phyloP scores from a whole-genome alignment of 2,888 invertebrate species.

The Eristalinus sepulchralis region DNA sequence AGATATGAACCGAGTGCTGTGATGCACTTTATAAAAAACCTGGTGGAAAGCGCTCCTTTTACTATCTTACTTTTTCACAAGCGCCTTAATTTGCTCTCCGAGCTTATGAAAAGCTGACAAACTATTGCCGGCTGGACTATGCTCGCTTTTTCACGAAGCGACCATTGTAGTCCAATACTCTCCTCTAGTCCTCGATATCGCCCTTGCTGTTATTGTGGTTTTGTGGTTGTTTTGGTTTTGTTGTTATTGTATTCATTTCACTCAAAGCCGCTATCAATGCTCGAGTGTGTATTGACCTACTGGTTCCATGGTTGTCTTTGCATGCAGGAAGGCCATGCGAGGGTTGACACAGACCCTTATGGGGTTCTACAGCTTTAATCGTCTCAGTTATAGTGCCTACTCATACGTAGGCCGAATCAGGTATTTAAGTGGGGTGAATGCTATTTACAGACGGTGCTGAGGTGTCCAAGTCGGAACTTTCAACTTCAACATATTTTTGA shows the following conservation, averaged over 20 bases:
- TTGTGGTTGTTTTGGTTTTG: not conserved
- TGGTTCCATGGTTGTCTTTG: not conserved
- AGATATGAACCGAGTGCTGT: too few species aligned
- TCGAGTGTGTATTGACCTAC: too few species aligned
- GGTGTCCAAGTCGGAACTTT: too few species aligned
- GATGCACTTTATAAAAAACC: not conserved
- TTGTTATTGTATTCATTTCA: not conserved
- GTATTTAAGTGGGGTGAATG: too few species aligned
- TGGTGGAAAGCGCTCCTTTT: not conserved
- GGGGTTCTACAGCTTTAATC: too few species aligned
- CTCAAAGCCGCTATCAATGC: slow-evolving; percentile 1
- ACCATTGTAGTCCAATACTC: not conserved
- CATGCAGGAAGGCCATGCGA: not conserved
- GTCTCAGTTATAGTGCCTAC: too few species aligned
- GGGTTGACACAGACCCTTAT: not conserved
- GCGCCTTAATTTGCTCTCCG: not conserved
- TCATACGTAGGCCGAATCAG: too few species aligned
- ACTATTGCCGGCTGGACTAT: not conserved
- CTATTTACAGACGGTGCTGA: too few species aligned
- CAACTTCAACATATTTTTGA: too few species aligned
- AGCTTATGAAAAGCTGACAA: not conserved
- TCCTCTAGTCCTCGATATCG: not conserved
- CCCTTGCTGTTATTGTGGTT: not conserved
- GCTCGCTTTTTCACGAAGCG: too few species aligned
- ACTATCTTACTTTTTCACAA: not conserved